Percentiles rank a stretch among this genome's conserved stretches.
Evolutionary conservation across 2,797 vertebrate genomes (phyloP).

Genomic region (Salmo trutta): DNA sequence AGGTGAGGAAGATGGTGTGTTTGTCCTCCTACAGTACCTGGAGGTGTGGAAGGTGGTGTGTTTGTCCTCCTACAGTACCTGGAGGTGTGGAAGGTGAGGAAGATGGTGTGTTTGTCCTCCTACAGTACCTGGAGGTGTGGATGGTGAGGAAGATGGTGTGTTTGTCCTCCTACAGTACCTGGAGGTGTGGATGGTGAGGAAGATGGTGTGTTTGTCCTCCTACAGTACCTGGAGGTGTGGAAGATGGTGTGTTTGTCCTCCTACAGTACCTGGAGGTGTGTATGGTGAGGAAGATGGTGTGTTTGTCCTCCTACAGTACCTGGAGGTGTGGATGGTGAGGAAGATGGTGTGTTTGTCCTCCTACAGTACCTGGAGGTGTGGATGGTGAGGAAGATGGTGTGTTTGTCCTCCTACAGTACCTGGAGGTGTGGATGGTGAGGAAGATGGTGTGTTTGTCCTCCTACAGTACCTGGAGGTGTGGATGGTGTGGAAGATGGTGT

Average conservation of each 20-base stretch:
- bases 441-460: conserved; percentile 80
- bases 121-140: conserved; percentile 90
- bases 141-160: conserved; percentile 95
- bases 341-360: conserved; percentile 41
- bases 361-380: too few species aligned
- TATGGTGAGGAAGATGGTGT: conserved; percentile 95
- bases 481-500: neutral
- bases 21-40: conserved; percentile 6
- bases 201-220: too few species aligned
- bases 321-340: conserved; percentile 91
- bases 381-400: neutral
- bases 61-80: too few species aligned
- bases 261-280: conserved; percentile 90
- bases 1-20: conserved; percentile 92
- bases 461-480: too few species aligned
- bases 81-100: too few species aligned
- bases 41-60: conserved; percentile 91
- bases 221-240: conserved; percentile 90
- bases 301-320: conserved; percentile 69
- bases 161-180: too few species aligned
- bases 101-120: neutral
- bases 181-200: neutral
- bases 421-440: conserved; percentile 96
- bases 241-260: conserved; percentile 80
- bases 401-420: conserved; percentile 68